phyloP scores from a whole-genome alignment of 2,797 vertebrate genomes.

The Phoebastria nigripes region DNA sequence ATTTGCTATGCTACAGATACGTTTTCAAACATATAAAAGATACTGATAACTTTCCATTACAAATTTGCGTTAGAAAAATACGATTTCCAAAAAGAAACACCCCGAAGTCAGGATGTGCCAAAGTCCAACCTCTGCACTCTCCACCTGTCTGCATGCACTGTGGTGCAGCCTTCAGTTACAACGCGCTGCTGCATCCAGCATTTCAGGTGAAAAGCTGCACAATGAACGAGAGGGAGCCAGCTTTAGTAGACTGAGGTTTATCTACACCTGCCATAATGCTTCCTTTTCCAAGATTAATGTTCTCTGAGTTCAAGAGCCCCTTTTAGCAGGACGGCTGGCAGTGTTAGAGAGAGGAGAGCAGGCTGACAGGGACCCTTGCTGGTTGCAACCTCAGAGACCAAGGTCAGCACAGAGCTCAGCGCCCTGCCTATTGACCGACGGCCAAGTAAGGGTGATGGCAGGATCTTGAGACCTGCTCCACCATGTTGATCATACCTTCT shows the following conservation, averaged over 20 bases:
- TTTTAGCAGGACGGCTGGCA: accelerated
- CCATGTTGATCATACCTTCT: neutral
- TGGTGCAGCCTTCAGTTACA: neutral
- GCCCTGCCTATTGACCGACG: neutral
- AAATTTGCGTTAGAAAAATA: neutral
- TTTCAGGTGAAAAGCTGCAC: neutral
- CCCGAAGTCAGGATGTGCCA: neutral
- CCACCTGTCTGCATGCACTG: too few relatives aligned
- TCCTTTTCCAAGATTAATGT: neutral
- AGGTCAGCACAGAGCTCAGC: neutral
- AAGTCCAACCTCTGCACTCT: neutral
- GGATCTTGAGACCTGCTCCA: neutral
- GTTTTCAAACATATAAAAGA: neutral
- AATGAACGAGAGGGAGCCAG: neutral
- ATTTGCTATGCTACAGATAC: neutral
- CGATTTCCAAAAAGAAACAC: neutral
- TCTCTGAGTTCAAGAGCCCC: neutral
- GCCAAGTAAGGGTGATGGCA: neutral
- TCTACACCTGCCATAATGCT: neutral
- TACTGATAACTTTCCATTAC: neutral
- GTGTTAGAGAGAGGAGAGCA: neutral
- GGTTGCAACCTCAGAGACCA: neutral
- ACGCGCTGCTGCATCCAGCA: neutral
- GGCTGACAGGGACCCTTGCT: neutral
- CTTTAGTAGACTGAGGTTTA: neutral